Base-by-base conservation (phyloP, 2,888 invertebrate species). In the Hypomecis punctinalis region DNA sequence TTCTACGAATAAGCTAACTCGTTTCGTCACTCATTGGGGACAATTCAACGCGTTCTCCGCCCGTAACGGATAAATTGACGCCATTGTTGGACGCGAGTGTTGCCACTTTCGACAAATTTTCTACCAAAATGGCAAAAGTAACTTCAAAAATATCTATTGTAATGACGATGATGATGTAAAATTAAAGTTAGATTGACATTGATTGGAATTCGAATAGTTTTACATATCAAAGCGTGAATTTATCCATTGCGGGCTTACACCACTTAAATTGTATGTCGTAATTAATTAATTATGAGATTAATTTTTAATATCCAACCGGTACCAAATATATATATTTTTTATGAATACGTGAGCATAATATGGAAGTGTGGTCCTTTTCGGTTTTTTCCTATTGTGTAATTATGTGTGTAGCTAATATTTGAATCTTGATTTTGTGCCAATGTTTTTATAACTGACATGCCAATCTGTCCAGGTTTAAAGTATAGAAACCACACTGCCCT, bases 401-500 rank as follows among this genome's bases (percentile, higher is more conserved):
- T 70, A 60, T 70, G 67, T 72, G 66, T 73, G 68, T 73, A 72
- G 73, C 69, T 74, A 63, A 64, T 66, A 61, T 74, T 72, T 73
- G 66, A 71, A 71, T 71, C 69, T 74, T 71, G 72, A 76, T 80
- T 77, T 75, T 83, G 81, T 87, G 84, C 76, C 85, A 81, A 88
- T 88, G 83, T 82, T 87, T 77, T 86, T 84, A 76, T 83, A 83
- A 83, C 77, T 83, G 80, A 79, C 82, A 85, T 90, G 88, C 85
- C 86, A 87, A 88, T 91, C 81, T 92, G 91, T 92, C 86, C 92
- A 92, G 92, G 92, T 91, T 76, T 76, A 82, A 86, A 83, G 80
- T 85, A 75, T 86, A 89, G 78, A 86, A 23, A 85, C 90, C 91
- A 91, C 91, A 92, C 91, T 86, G 91, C 90, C 89, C 88, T 85